Conservation (phyloP, 2,113 vertebrate species). For the Seriola rivoliana region DNA sequence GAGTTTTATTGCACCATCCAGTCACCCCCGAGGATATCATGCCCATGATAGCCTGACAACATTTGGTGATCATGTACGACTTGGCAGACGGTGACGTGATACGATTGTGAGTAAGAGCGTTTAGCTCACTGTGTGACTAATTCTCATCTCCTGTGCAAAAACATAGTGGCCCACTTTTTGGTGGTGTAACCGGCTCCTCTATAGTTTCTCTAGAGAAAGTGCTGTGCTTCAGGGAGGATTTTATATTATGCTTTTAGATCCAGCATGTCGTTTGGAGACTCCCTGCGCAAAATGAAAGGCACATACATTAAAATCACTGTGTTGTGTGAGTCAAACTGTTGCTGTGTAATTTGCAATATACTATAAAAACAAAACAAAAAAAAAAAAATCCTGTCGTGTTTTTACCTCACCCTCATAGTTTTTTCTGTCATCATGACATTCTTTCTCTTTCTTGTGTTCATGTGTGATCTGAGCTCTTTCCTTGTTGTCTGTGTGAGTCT, state of each 20-base stretch:
- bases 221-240: neutral
- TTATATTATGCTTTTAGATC: neutral
- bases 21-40: neutral
- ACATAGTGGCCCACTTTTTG: neutral
- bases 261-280: neutral
- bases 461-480: neutral
- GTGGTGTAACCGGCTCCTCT: neutral
- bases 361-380: neutral
- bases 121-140: constrained; percentile 28
- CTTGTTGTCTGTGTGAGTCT: constrained; percentile 30
- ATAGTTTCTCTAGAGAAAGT: neutral
- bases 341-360: neutral
- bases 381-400: neutral
- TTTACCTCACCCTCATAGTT: neutral
- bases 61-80: constrained; percentile 18
- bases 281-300: neutral
- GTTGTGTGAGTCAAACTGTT: neutral
- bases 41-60: constrained; percentile 6
- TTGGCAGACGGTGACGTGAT: constrained; percentile 16
- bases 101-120: neutral
- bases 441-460: neutral
- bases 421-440: neutral
- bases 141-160: constrained; percentile 13
- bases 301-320: neutral
- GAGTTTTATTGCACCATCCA: neutral